Evolutionary conservation across 2,888 invertebrate genomes (phyloP).

Genomic region (Dasysyrphus tricinctus): DNA sequence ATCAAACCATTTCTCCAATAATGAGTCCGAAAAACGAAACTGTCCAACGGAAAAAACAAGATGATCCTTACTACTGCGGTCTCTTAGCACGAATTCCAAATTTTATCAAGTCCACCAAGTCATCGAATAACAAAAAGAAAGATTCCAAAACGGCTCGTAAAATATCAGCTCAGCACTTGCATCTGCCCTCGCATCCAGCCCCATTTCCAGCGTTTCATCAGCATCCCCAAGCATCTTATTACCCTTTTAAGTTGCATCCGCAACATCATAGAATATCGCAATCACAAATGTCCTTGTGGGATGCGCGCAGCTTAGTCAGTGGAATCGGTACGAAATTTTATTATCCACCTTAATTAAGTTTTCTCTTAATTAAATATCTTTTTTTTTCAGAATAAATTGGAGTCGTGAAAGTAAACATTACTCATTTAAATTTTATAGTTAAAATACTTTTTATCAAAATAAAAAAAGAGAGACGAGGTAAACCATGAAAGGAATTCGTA

Average conservation of each 20-base stretch:
- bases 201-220: slow-evolving; percentile 82
- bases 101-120: slow-evolving; percentile 86
- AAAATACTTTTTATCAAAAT: slow-evolving; percentile 30
- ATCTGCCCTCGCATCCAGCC: slow-evolving; percentile 79
- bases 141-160: slow-evolving; percentile 82
- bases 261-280: slow-evolving; percentile 82
- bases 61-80: slow-evolving; percentile 89
- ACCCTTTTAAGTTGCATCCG: slow-evolving; percentile 82
- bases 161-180: slow-evolving; percentile 82
- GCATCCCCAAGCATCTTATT: slow-evolving; percentile 79
- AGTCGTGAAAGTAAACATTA: slow-evolving; percentile 12
- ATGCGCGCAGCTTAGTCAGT: slow-evolving; percentile 82
- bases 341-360: background rate
- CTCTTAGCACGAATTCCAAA: slow-evolving; percentile 88
- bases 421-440: slow-evolving; percentile 39
- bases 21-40: slow-evolving; percentile 74
- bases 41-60: slow-evolving; percentile 83
- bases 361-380: background rate
- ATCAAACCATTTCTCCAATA: slow-evolving; percentile 77
- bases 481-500: slow-evolving; percentile 71
- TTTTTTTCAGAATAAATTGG: slow-evolving; percentile 52
- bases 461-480: slow-evolving; percentile 55
- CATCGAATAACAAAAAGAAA: slow-evolving; percentile 78
- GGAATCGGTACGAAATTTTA: slow-evolving; percentile 79
- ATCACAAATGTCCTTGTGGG: slow-evolving; percentile 82